A percentile compares a stretch with the other conserved stretches of the same genome.
Evolutionary conservation across 2,797 vertebrate genomes (phyloP).

Genomic region (Crocodylus rhombifer): DNA sequence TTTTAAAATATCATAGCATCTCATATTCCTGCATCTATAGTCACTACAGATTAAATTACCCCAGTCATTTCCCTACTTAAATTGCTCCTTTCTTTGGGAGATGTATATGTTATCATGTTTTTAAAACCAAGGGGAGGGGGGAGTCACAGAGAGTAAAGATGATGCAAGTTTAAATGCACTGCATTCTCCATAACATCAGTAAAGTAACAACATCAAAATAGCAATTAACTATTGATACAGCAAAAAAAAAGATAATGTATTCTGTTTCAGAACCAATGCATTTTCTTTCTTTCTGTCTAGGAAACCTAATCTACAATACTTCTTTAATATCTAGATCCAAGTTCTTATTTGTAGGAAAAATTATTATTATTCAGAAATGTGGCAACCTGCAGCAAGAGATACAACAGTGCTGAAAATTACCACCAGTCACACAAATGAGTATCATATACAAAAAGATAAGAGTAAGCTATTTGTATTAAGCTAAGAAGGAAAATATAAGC

Average conservation of each 20-base stretch:
- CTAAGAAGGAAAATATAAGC: constrained; percentile 9
- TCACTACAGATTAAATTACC: neutral
- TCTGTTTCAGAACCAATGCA: neutral
- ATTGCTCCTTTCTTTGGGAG: neutral
- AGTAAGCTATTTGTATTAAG: neutral
- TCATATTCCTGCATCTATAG: neutral
- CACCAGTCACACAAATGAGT: neutral
- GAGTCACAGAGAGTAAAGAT: neutral
- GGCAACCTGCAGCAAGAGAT: neutral
- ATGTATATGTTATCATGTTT: neutral
- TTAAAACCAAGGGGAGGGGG: neutral
- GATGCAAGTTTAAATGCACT: neutral
- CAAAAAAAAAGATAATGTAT: neutral
- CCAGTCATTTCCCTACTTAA: neutral
- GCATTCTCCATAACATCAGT: neutral
- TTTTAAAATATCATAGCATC: neutral
- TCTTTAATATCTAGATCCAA: constrained; percentile 3
- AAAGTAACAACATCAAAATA: constrained; percentile 13
- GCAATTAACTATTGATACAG: neutral
- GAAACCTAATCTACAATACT: neutral
- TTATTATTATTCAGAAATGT: neutral
- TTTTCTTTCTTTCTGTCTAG: neutral
- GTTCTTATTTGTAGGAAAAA: neutral
- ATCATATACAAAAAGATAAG: neutral
- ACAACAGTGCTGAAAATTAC: neutral